A percentile compares a stretch with the other conserved stretches of the same genome.
phyloP scores from a whole-genome alignment of 2,113 vertebrate species.

The Coptodon rendalli region DNA sequence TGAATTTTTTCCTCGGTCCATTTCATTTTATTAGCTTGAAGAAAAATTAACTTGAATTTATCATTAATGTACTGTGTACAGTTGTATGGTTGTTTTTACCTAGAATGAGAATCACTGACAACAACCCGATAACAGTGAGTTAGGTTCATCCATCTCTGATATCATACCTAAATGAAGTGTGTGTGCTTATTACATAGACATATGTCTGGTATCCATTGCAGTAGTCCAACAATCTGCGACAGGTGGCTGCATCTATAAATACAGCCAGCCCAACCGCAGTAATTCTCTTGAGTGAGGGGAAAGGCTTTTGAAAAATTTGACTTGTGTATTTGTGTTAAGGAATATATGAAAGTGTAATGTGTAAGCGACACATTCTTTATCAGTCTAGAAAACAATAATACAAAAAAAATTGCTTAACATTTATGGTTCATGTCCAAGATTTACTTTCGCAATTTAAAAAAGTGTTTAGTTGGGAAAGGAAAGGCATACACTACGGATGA shows the following conservation, averaged over 20 bases:
- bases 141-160: not conserved
- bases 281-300: not conserved
- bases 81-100: not conserved
- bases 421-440: not conserved
- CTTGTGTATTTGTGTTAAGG: not conserved
- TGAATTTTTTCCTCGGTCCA: not conserved
- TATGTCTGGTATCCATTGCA: not conserved
- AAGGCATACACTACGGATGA: not conserved
- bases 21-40: not conserved
- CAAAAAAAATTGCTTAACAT: not conserved
- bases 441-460: not conserved
- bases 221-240: conserved; percentile 1
- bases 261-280: not conserved
- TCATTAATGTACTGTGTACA: not conserved
- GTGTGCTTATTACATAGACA: not conserved
- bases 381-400: not conserved
- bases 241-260: conserved; percentile 42
- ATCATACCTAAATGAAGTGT: not conserved
- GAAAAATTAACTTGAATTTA: not conserved
- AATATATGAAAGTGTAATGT: not conserved
- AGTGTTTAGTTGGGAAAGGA: not conserved
- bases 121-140: not conserved
- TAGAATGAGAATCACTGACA: not conserved
- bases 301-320: not conserved
- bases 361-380: not conserved